Evolutionary conservation across 2,113 vertebrate species (phyloP), one percentile per base, ranked within the genome.

Genomic region (Urocolius indicus): DNA sequence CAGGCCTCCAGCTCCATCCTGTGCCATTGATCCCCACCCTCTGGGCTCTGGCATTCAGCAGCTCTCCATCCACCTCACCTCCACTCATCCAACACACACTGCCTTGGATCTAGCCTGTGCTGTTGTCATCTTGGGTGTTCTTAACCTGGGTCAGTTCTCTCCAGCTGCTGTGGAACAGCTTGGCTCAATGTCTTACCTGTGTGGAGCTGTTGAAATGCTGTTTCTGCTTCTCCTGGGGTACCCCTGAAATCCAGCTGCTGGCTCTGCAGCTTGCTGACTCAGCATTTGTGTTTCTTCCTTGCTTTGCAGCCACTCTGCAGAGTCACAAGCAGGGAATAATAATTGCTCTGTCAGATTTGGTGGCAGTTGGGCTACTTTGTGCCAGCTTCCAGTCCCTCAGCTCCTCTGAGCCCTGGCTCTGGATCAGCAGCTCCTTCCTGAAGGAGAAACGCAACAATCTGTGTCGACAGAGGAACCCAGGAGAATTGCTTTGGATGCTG

Each of bases 91-190:
- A n/a, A n/a, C n/a, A n/a, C n/a, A n/a, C n/a, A n/a, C n/a, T n/a
- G n/a, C n/a, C n/a, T n/a, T n/a, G n/a, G n/a, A n/a, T n/a, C n/a
- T n/a, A n/a, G n/a, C n/a, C n/a, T n/a, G n/a, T n/a, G n/a, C n/a
- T n/a, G n/a, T n/a, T n/a, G n/a, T n/a, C n/a, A n/a, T n/a, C n/a
- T n/a, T n/a, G n/a, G n/a, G n/a, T n/a, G n/a, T n/a, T n/a, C n/a
- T n/a, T n/a, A n/a, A n/a, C n/a, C n/a, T n/a, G n/a, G n/a, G n/a
- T n/a, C 14, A 2, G 32, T 38, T 54, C 15, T 10, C 4, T 87
- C 0, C 4, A 32, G 36, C 26, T 32, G 4, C 13, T 1, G 2
- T 29, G 27, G 36, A 52, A 21, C 19, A 29, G 16, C 32, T 71
- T 46, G n/a, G 36, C 58, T 72, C 24, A 16, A 10, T 24, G 78